These are phyloP conservation scores for Crocidura indochinensis DNA, from an alignment of 2,797 vertebrate genomes.

Conservation along the genomic window DNA sequence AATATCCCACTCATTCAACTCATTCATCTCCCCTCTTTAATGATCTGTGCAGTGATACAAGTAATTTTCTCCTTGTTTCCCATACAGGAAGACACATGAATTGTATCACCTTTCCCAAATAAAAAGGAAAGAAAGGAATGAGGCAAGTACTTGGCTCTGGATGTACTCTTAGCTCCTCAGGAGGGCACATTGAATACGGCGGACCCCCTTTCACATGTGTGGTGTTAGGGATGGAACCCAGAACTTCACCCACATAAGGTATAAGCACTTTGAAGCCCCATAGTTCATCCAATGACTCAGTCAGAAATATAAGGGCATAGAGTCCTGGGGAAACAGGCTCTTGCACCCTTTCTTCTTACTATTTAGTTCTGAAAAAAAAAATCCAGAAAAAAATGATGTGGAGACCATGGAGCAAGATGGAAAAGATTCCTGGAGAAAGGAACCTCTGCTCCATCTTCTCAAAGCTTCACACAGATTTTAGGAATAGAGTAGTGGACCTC, in stretches of 20 bases:
- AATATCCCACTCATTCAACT: conserved; percentile 36
- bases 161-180: background rate
- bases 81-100: background rate
- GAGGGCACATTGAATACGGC: background rate
- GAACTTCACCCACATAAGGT: too few relatives aligned
- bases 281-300: background rate
- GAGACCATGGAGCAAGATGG: background rate
- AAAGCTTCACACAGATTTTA: too few relatives aligned
- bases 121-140: background rate
- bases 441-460: background rate
- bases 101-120: background rate
- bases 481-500: too few relatives aligned
- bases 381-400: background rate
- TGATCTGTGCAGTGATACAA: conserved; percentile 5
- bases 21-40: conserved; percentile 27
- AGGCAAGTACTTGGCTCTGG: background rate
- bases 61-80: too few relatives aligned
- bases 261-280: background rate
- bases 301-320: background rate
- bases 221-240: too few relatives aligned
- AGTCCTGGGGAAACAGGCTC: background rate
- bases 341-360: background rate
- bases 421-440: conserved; percentile 8
- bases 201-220: too few relatives aligned
- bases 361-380: background rate